These are phyloP conservation scores for Chaenodraco wilsoni DNA, from an alignment of 2,797 vertebrate species.

Conservation along the genomic window DNA sequence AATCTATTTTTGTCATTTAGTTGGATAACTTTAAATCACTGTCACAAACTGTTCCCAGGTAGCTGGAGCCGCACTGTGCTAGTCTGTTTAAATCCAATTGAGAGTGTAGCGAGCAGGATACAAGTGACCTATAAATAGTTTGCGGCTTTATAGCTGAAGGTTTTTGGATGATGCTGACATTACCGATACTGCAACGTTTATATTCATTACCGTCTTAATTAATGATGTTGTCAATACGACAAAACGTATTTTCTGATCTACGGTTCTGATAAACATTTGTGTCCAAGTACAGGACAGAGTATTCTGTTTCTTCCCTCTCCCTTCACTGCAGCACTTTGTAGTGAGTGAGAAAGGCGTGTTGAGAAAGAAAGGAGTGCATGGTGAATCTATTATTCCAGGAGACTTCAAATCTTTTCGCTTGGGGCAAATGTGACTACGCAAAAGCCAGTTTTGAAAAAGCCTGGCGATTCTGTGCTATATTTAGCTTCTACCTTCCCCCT, in stretches of 20 bases:
- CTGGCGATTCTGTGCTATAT: constrained; percentile 67
- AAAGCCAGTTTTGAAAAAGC: constrained; percentile 63
- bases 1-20: not conserved
- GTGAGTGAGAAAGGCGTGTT: constrained; percentile 28
- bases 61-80: not conserved
- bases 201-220: constrained; percentile 38
- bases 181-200: constrained; percentile 3
- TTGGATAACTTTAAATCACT: not conserved
- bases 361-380: constrained; percentile 39
- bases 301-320: not conserved
- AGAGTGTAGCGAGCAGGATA: constrained; percentile 3
- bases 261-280: constrained; percentile 16
- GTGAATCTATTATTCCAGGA: constrained; percentile 72
- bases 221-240: constrained; percentile 15
- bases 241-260: constrained; percentile 19
- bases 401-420: constrained; percentile 70
- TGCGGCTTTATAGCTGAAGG: not conserved
- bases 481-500: constrained; percentile 40
- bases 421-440: constrained; percentile 69
- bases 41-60: constrained; percentile 3
- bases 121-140: constrained; percentile 17
- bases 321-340: constrained; percentile 41
- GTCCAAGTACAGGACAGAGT: constrained; percentile 24
- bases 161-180: constrained; percentile 15
- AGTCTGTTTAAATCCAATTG: constrained; percentile 29